Conservation (phyloP, 2,888 invertebrate species). For the Pseudoips prasinana region DNA sequence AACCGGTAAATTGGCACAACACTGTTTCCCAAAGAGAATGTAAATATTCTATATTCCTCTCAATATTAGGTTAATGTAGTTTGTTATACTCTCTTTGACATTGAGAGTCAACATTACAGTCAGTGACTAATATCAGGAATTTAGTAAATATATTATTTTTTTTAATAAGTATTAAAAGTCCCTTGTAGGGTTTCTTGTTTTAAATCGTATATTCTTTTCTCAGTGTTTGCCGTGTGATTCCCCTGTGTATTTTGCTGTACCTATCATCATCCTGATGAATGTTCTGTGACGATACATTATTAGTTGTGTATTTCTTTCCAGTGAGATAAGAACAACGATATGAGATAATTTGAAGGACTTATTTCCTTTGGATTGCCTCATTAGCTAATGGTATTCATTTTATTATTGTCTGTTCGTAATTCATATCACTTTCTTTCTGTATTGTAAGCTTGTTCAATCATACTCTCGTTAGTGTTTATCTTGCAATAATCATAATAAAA, state of each 20-base stretch:
- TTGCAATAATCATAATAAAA: slow-evolving; percentile 17
- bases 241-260: slow-evolving; percentile 8
- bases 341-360: slow-evolving; percentile 60
- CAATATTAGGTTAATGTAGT: no score
- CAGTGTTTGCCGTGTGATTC: slow-evolving; percentile 9
- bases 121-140: slow-evolving; percentile 38
- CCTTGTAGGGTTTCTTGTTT: slow-evolving; percentile 9
- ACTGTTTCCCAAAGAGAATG: no score
- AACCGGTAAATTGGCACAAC: no score
- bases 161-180: slow-evolving; percentile 10
- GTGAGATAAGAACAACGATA: slow-evolving; percentile 69
- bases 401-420: neutral
- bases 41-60: no score
- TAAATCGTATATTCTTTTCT: slow-evolving; percentile 8
- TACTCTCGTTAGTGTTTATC: slow-evolving; percentile 27
- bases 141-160: slow-evolving; percentile 22
- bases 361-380: slow-evolving; percentile 28
- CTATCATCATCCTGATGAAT: slow-evolving; percentile 21
- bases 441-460: slow-evolving; percentile 7
- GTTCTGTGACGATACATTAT: slow-evolving; percentile 47
- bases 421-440: neutral
- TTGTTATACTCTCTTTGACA: no score
- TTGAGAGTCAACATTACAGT: slow-evolving; percentile 21
- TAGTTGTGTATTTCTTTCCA: slow-evolving; percentile 65
- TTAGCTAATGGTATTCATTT: slow-evolving; percentile 25